These are phyloP conservation scores for Hydrolagus affinis DNA, from an alignment of 2,113 vertebrate genomes.

Conservation along the genomic window DNA sequence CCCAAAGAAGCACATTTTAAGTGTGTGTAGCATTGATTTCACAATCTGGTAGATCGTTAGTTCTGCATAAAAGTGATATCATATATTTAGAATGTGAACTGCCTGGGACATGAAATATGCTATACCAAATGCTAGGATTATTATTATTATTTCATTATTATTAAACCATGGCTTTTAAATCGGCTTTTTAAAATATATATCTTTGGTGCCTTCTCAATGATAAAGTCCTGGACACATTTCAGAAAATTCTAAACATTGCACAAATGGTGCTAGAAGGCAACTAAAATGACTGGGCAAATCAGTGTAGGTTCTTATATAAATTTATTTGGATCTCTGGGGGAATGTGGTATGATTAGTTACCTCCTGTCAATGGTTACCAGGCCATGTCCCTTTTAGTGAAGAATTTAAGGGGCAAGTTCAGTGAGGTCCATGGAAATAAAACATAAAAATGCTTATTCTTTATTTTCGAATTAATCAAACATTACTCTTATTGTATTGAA, in stretches of 20 bases:
- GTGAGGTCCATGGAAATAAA: conserved; percentile 24
- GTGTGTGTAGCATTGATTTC: background rate
- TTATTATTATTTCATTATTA: too few species aligned
- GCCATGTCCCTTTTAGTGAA: conserved; percentile 25
- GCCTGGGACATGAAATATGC: too few species aligned
- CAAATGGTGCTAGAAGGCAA: background rate
- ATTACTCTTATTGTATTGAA: background rate
- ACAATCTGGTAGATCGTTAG: background rate
- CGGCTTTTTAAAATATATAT: too few species aligned
- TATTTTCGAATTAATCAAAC: conserved; percentile 29
- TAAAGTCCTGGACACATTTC: background rate
- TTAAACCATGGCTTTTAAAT: background rate
- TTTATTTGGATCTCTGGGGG: conserved; percentile 20
- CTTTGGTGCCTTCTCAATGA: background rate
- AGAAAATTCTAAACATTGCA: background rate
- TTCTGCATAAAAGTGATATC: background rate
- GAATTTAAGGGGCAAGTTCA: conserved; percentile 14
- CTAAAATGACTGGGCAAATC: background rate
- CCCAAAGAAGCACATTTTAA: background rate
- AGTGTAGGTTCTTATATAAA: conserved; percentile 16
- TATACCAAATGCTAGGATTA: too few species aligned
- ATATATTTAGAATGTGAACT: background rate
- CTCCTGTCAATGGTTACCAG: conserved; percentile 27
- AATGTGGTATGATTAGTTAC: conserved; percentile 26
- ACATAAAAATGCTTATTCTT: conserved; percentile 26